Evolutionary conservation across 2,888 invertebrate genomes (phyloP).

Genomic region (Chymomyza procnemis): DNA sequence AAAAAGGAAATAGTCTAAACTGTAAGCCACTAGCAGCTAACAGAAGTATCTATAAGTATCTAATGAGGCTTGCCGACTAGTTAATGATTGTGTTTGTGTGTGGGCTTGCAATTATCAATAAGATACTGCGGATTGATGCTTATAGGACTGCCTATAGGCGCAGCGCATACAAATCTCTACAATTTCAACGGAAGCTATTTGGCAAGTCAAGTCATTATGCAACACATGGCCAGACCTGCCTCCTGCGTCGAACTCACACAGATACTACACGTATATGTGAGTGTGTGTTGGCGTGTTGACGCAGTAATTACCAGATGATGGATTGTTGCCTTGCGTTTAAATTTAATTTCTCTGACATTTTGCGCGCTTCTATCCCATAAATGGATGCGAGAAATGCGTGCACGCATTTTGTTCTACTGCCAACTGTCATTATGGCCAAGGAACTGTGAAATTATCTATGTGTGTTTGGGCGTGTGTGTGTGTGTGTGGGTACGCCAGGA

Average conservation of each 20-base stretch:
- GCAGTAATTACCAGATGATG: constrained; percentile 72
- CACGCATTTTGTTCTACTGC: constrained; percentile 50
- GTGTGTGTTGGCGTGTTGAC: constrained; percentile 65
- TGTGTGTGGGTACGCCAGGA: constrained; percentile 39
- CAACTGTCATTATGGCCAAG: constrained; percentile 38
- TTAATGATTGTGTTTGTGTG: background rate
- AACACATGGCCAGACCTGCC: constrained; percentile 23
- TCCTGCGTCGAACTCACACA: background rate
- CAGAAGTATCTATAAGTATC: background rate
- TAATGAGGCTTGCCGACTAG: constrained; percentile 33
- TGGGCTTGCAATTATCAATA: no score
- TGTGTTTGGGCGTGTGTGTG: background rate
- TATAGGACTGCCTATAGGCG: no score
- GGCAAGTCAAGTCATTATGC: constrained; percentile 68
- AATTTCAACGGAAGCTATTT: constrained; percentile 62
- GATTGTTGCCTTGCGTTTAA: constrained; percentile 72
- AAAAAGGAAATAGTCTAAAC: constrained; percentile 11
- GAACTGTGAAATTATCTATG: constrained; percentile 67
- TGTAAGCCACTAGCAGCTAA: background rate
- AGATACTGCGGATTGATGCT: no score
- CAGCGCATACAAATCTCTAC: constrained; percentile 46
- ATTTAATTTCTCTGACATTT: constrained; percentile 72
- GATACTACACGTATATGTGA: constrained; percentile 9
- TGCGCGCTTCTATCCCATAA: constrained; percentile 58
- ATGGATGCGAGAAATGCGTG: constrained; percentile 69